Evolutionary conservation across 2,113 vertebrate genomes (phyloP), one percentile per base, ranked within the genome.

Genomic region (Phyllopteryx taeniolatus): DNA sequence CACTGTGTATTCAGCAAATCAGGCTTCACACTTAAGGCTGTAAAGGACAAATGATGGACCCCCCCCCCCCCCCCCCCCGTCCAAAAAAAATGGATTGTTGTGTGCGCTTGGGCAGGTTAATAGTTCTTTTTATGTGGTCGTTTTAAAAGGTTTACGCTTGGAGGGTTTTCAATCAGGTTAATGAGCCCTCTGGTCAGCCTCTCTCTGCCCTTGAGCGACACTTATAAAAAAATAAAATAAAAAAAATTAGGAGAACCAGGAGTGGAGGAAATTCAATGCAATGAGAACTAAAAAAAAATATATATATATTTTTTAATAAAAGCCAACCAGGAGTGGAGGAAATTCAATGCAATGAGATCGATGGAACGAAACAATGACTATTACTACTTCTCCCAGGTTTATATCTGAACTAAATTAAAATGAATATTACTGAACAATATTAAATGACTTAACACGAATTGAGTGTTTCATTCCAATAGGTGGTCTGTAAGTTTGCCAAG

Each of bases 91-190:
- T n/a, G 35, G 61, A 12, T 42, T 20, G 61, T n/a, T n/a, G 19
- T 43, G 61, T 63, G 19, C 61, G 33, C 17, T 35, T 43, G 61
- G 35, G 61, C 35, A 42, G 19, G 35, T 63, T 43, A 63, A 63
- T 63, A 42, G 35, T 43, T 63, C 33, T 5, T 63, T 63, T 63
- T 63, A 43, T 63, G 17, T 39, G 61, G 35, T 43, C 39, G 35
- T 63, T 63, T 63, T 63, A 63, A 63, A 62, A 63, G 61, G 17
- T 63, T 63, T 43, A 35, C 39, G 61, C 61, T 42, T 11, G 61
- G 61, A 63, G 61, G 61, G 61, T 20, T 63, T 63, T 63, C 61
- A 63, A 43, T 63, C 61, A 63, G 61, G 61, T 63, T 63, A 63
- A 42, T 63, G 61, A 42, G n/a, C 35, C 61, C 39, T 42, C 61